A percentile compares a stretch with the other conserved stretches of the same genome.
These are phyloP conservation scores for Delichon dasypus DNA, from an alignment of 2,797 vertebrate species.

Conservation along the genomic window DNA sequence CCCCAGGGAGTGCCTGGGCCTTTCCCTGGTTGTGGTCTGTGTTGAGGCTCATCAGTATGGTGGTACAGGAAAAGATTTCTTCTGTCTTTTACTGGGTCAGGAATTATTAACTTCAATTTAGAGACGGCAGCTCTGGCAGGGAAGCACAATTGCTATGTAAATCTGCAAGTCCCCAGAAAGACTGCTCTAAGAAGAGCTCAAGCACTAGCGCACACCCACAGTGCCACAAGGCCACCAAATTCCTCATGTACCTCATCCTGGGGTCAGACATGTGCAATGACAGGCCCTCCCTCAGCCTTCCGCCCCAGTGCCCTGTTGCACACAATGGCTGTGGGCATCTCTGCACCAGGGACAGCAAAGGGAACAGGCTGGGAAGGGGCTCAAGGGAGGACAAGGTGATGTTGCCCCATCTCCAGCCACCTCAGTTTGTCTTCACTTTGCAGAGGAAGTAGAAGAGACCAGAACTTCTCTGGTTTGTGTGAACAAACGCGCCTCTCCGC, in stretches of 20 bases:
- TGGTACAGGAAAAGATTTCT: neutral
- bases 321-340: neutral
- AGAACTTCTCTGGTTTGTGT: neutral
- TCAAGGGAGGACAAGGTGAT: neutral
- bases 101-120: neutral
- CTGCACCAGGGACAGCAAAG: fast-evolving
- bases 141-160: neutral
- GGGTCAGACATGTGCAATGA: neutral
- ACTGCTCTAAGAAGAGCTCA: neutral
- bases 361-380: neutral
- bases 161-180: neutral
- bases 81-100: neutral
- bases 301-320: neutral
- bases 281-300: neutral
- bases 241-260: neutral
- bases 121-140: neutral
- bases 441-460: neutral
- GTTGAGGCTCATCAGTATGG: neutral
- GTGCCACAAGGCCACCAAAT: neutral
- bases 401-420: neutral
- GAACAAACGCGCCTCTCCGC: fast-evolving
- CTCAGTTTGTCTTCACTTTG: neutral
- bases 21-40: fast-evolving
- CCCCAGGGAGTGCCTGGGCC: neutral
- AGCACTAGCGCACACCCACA: neutral